Conservation (phyloP, 2,113 vertebrate species). For the Astur gentilis region DNA sequence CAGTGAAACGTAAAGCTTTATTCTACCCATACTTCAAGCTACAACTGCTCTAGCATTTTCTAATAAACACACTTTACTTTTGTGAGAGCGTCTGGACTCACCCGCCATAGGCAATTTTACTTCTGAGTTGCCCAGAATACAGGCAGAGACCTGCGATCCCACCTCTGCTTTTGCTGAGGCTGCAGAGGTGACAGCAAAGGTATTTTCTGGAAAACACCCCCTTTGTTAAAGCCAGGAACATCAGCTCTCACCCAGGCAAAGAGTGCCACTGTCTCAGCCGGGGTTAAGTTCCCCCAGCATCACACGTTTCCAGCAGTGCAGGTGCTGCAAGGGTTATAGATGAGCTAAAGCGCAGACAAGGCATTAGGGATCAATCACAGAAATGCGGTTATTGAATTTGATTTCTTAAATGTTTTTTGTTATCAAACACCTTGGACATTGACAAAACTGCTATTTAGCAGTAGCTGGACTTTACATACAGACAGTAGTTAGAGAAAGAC, state of each 20-base stretch:
- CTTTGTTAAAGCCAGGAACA: not conserved
- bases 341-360: not conserved
- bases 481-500: not conserved
- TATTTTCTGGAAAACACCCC: not conserved
- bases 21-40: not conserved
- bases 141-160: fast-evolving
- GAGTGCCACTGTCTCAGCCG: not conserved
- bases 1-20: not conserved
- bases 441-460: not conserved
- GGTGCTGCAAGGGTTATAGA: not conserved
- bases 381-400: not conserved
- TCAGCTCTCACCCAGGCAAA: not conserved
- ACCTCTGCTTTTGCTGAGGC: not conserved
- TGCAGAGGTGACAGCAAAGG: not conserved
- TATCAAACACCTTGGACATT: not conserved
- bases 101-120: not conserved
- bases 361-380: not conserved
- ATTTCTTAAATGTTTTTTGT: not conserved
- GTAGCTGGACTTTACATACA: not conserved
- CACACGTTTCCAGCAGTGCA: not conserved
- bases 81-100: not conserved
- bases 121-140: not conserved
- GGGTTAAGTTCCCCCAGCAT: not conserved
- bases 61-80: not conserved
- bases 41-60: not conserved